Evolutionary conservation across 1,140 invertebrate genomes (phyloP), one percentile per base, ranked within the genome.

Genomic region (Drosophila pseudoobscura): DNA sequence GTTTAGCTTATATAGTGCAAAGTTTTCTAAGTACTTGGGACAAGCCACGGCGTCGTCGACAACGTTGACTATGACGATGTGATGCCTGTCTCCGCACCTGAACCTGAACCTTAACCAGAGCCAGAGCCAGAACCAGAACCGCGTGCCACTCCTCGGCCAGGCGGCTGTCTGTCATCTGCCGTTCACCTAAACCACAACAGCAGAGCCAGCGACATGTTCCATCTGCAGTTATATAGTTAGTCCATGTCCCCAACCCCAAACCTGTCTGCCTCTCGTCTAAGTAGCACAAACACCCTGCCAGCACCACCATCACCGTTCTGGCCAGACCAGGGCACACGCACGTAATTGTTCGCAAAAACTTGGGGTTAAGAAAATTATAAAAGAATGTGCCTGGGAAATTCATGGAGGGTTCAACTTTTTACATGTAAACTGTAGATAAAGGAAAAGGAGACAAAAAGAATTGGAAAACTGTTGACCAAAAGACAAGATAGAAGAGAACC

Each of bases 271-370:
- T 64, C 49, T 50, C 45, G 62, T 69, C 43, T 69, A 49, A 66
- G 64, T 55, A 44, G 47, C 64, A 68, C 44, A 62, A 66, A 66
- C 64, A n/a, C 17, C 24, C 11, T 0, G 1, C 13, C 0, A 6
- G 9, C 24, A 26, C 24, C 24, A 26, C 24, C 24, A 26, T 5
- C 2, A 7, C 24, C 8, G 3, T 9, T 13, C 11, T 17, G 15
- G 7, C 15, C 24, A 26, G 3, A 5, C 11, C 35, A 39, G 35
- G 53, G 69, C 79, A 75, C 79, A 82, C 79, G 75, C 75, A 82
- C 79, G 79, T 82, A 82, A 82, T 82, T 82, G 79, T 83, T 79
- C 69, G 75, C 79, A 62, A 83, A 78, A 82, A 82, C 63, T 82
- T 82, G 78, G 63, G 59, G 79, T 78, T 83, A 74, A 83, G 75